Conservation (phyloP, 2,797 vertebrate genomes). For the Nannoperca australis region DNA sequence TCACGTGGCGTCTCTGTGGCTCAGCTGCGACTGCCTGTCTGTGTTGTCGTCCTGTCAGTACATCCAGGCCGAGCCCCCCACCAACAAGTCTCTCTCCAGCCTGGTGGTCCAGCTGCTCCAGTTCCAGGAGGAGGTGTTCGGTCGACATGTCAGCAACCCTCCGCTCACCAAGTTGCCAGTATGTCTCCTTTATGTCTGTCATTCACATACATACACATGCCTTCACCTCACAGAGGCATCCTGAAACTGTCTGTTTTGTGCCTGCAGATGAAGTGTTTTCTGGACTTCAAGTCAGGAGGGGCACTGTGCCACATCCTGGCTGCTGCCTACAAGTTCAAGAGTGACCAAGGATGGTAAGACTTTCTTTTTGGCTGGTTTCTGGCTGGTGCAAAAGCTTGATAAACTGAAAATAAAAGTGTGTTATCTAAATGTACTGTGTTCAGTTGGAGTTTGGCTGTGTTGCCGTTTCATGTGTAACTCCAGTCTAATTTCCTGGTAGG, state of each 20-base stretch:
- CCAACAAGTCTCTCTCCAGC: constrained; percentile 98
- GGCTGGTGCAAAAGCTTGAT: constrained; percentile 12
- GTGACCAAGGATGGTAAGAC: constrained; percentile 98
- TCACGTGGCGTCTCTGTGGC: background rate
- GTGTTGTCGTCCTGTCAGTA: constrained; percentile 84
- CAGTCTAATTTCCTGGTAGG: constrained; percentile 88
- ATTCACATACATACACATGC: background rate
- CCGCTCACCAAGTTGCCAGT: constrained; percentile 96
- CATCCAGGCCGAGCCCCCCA: constrained; percentile 97
- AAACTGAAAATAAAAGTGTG: background rate
- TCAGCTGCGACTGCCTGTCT: constrained; percentile 8
- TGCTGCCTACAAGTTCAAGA: constrained; percentile 99
- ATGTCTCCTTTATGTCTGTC: constrained; percentile 31
- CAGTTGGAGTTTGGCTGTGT: constrained; percentile 47
- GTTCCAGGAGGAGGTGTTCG: constrained; percentile 99
- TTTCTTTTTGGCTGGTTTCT: constrained; percentile 71
- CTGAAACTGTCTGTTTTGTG: constrained; percentile 36
- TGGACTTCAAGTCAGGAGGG: constrained; percentile 98
- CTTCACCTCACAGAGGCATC: background rate
- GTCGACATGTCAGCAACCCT: constrained; percentile 97
- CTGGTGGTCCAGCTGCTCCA: constrained; percentile 97
- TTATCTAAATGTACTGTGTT: background rate
- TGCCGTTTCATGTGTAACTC: constrained; percentile 79
- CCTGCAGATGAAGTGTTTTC: constrained; percentile 94
- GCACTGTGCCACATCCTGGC: constrained; percentile 96